Conservation (phyloP, 2,888 invertebrate genomes). For the Caenorhabditis uteleia region DNA sequence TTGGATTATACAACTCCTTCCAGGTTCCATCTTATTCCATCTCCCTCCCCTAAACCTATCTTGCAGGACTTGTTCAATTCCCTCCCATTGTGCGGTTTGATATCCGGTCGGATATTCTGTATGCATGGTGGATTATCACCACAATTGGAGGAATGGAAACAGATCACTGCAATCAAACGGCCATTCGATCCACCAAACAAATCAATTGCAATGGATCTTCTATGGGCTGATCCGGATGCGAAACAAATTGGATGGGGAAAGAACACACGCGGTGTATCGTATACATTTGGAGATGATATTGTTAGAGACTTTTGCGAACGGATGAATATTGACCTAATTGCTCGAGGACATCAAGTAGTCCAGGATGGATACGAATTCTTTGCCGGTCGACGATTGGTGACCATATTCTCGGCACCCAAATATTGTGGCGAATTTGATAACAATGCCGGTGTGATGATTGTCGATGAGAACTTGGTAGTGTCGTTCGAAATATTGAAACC, state of each 20-base stretch:
- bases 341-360: constrained; percentile 45
- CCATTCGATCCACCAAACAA: constrained; percentile 48
- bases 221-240: constrained; percentile 54
- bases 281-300: constrained; percentile 49
- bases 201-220: constrained; percentile 44
- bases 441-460: constrained; percentile 48
- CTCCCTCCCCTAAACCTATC: too few relatives aligned
- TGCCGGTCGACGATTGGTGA: constrained; percentile 34
- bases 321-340: constrained; percentile 55
- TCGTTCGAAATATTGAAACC: constrained; percentile 38
- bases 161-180: constrained; percentile 37
- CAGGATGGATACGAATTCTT: constrained; percentile 50
- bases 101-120: constrained; percentile 51
- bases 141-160: constrained; percentile 33
- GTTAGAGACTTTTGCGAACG: constrained; percentile 48
- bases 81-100: constrained; percentile 46
- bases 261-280: constrained; percentile 49
- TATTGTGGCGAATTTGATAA: constrained; percentile 56
- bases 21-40: constrained; percentile 37
- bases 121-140: constrained; percentile 55
- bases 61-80: constrained; percentile 51
- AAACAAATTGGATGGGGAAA: constrained; percentile 43
- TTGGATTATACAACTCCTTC: constrained; percentile 44
- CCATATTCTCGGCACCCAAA: constrained; percentile 46
- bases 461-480: constrained; percentile 31